Conservation (phyloP, 2,888 invertebrate species). For the Julus scandinavius region DNA sequence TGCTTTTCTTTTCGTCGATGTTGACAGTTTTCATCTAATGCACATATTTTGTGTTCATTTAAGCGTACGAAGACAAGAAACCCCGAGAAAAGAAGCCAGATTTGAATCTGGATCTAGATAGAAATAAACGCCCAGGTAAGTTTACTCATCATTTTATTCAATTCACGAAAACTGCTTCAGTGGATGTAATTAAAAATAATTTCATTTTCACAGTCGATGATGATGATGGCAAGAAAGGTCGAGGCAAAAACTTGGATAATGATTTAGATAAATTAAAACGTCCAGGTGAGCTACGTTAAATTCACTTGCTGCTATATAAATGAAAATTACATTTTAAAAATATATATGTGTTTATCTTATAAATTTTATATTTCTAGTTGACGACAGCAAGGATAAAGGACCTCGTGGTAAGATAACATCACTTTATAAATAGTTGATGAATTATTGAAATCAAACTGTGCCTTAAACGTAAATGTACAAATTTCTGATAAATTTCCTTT, state of each 20-base stretch:
- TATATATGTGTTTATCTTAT: too few relatives aligned
- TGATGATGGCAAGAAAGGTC: neutral
- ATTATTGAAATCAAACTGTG: neutral
- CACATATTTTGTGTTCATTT: slow-evolving; percentile 57
- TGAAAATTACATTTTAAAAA: neutral
- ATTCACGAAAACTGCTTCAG: too few relatives aligned
- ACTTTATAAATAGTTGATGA: neutral
- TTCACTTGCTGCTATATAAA: too few relatives aligned
- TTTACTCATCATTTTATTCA: neutral
- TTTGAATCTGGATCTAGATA: slow-evolving; percentile 5
- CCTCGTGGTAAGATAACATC: neutral
- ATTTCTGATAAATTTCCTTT: too few relatives aligned
- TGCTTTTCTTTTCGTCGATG: neutral
- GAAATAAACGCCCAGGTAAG: slow-evolving; percentile 29
- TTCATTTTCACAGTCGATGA: neutral
- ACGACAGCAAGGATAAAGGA: neutral
- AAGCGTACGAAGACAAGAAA: slow-evolving; percentile 51
- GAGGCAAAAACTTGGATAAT: neutral
- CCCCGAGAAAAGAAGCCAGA: slow-evolving; percentile 37
- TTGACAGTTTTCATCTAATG: neutral
- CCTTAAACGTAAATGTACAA: too few relatives aligned
- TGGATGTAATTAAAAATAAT: too few relatives aligned
- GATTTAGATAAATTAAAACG: neutral
- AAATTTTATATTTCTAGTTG: neutral
- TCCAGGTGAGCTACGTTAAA: neutral